These are phyloP conservation scores for Eurystomus glaucurus DNA, from an alignment of 2,797 vertebrate species.

Conservation along the genomic window DNA sequence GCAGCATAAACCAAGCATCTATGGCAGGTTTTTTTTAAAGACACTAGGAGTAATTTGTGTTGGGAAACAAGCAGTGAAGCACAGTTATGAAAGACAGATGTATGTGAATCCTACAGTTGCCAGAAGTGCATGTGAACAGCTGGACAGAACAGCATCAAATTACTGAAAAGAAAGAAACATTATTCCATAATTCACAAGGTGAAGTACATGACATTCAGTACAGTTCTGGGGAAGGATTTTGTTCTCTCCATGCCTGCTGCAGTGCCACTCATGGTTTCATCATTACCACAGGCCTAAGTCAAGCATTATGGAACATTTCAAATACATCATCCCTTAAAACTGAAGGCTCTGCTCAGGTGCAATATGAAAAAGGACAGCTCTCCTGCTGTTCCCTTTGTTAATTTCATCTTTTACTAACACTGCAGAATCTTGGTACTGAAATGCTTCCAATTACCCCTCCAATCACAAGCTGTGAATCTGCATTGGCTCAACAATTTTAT, in stretches of 20 bases:
- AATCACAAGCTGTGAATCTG: background rate
- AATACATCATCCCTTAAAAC: background rate
- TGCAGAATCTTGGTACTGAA: background rate
- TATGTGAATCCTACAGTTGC: background rate
- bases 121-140: background rate
- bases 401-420: background rate
- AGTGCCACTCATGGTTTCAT: background rate
- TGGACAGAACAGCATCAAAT: background rate
- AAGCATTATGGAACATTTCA: background rate
- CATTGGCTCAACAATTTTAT: background rate
- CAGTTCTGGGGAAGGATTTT: background rate
- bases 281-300: background rate
- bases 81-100: background rate
- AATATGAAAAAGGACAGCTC: background rate
- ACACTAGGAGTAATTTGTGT: background rate
- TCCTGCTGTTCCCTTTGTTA: background rate
- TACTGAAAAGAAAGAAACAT: background rate
- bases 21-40: background rate
- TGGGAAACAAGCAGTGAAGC: background rate
- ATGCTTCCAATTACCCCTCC: background rate
- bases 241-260: background rate
- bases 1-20: background rate
- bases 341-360: background rate
- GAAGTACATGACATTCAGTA: background rate
- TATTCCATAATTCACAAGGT: background rate